A percentile compares a stretch with the other conserved stretches of the same genome.
Conservation (phyloP, 2,113 vertebrate species). For the Grus americana region DNA sequence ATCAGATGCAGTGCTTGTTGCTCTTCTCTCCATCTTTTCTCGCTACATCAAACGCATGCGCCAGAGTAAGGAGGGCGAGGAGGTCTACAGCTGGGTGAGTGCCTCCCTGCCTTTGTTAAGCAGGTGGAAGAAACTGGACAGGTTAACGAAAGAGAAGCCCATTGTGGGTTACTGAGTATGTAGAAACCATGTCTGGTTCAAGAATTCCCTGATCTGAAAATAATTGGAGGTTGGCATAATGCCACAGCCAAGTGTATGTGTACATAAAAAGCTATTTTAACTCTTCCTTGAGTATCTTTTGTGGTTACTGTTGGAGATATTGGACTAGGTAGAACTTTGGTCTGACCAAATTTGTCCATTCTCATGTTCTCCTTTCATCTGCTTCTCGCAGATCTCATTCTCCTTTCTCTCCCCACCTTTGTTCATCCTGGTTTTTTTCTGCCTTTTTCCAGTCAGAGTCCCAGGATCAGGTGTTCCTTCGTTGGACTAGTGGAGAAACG, state of each 20-base stretch:
- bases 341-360: neutral
- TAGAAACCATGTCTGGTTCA: neutral
- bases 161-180: neutral
- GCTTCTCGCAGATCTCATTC: neutral
- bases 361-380: neutral
- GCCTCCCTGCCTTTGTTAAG: neutral
- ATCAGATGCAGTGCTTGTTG: constrained; percentile 87
- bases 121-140: neutral
- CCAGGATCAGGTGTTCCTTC: constrained; percentile 97
- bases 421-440: neutral
- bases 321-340: neutral
- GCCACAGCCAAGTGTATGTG: neutral
- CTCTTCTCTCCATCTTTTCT: constrained; percentile 91
- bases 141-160: neutral
- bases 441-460: constrained; percentile 85
- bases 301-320: neutral
- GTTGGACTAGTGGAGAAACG: constrained; percentile 93
- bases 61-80: constrained; percentile 96
- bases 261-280: neutral
- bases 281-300: neutral
- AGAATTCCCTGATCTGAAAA: neutral
- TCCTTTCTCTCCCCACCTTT: neutral
- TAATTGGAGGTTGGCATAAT: neutral
- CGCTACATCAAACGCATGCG: constrained; percentile 91
- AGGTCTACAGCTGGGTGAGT: constrained; percentile 97